phyloP scores from a whole-genome alignment of 2,888 invertebrate species.

The Heteromyza rotundicornis region DNA sequence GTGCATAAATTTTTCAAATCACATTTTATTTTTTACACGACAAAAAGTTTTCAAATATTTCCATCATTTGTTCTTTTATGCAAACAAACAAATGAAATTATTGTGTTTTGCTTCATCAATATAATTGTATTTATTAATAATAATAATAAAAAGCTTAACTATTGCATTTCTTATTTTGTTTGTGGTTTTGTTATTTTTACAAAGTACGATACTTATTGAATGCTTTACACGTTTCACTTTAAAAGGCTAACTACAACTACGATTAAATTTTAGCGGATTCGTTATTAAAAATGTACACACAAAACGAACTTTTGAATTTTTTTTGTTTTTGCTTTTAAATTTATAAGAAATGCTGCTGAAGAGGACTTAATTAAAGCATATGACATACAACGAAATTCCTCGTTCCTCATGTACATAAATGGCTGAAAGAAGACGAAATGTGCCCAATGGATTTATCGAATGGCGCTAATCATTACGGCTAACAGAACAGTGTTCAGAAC shows the following conservation, averaged over 20 bases:
- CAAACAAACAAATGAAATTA: slow-evolving; percentile 10
- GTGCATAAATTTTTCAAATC: slow-evolving; percentile 25
- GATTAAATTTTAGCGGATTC: not conserved
- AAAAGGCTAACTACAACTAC: slow-evolving; percentile 37
- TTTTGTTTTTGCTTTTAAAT: too few species aligned
- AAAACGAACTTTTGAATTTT: too few species aligned
- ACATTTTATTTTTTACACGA: slow-evolving; percentile 28
- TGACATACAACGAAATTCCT: too few species aligned
- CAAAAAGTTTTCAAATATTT: slow-evolving; percentile 6
- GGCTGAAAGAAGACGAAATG: too few species aligned
- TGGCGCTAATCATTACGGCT: too few species aligned
- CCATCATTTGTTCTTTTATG: slow-evolving; percentile 5
- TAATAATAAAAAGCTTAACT: slow-evolving; percentile 14
- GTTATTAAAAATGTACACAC: not conserved
- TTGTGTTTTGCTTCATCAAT: not conserved
- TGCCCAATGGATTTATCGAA: too few species aligned
- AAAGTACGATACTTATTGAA: not conserved
- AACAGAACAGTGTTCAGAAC: too few species aligned
- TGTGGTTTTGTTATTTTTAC: slow-evolving; percentile 23
- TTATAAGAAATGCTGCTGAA: too few species aligned
- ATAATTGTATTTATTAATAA: slow-evolving; percentile 5
- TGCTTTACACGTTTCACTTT: slow-evolving; percentile 28
- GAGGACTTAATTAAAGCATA: too few species aligned
- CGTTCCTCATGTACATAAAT: too few species aligned
- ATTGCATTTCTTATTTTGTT: slow-evolving; percentile 12